Percentiles rank a stretch among this genome's conserved stretches.
Evolutionary conservation across 2,113 vertebrate genomes (phyloP).

Genomic region (Tetrao urogallus): DNA sequence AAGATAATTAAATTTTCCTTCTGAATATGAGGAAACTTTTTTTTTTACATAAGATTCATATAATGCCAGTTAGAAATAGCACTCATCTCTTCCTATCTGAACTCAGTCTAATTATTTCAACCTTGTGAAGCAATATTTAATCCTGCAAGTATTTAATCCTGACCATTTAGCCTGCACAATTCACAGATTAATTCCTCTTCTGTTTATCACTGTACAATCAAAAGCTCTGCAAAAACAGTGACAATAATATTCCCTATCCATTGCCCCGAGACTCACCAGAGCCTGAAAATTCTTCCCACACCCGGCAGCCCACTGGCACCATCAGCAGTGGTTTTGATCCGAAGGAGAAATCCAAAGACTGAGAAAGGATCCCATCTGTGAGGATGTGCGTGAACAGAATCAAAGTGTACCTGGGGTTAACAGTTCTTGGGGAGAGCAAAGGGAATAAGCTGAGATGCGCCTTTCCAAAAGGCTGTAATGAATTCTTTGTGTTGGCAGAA

Average conservation of each 20-base stretch:
- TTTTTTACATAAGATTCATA: neutral
- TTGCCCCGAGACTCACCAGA: conserved; percentile 73
- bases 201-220: neutral
- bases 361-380: neutral
- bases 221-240: neutral
- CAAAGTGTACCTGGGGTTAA: neutral
- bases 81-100: neutral
- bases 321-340: rapidly evolving
- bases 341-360: neutral
- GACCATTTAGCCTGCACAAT: neutral
- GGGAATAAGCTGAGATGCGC: neutral
- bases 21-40: neutral
- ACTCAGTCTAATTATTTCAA: neutral
- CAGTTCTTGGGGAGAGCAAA: neutral
- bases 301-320: neutral
- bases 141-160: neutral
- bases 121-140: neutral
- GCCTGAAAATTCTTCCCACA: conserved; percentile 60
- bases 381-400: neutral
- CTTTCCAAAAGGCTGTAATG: neutral
- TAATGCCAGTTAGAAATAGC: neutral
- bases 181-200: neutral
- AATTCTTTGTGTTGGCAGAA: neutral
- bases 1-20: neutral
- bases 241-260: neutral